Evolutionary conservation across 2,113 vertebrate species (phyloP).

Genomic region (Pontoporia blainvillei): DNA sequence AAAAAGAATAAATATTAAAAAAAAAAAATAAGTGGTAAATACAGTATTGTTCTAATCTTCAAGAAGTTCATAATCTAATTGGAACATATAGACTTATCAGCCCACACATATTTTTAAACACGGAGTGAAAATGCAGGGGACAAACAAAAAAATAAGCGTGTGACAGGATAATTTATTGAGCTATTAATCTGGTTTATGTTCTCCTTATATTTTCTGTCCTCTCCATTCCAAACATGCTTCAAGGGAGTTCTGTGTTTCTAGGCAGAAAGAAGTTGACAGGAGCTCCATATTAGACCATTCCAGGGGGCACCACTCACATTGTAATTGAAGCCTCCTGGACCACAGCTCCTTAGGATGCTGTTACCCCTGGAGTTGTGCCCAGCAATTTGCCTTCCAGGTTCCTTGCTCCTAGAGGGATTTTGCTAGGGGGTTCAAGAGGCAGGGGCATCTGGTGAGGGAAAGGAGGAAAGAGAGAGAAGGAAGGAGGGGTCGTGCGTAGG

Average conservation of each 20-base stretch:
- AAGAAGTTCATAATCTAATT: neutral
- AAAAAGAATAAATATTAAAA: too few species aligned
- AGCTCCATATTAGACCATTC: neutral
- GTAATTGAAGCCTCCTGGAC: neutral
- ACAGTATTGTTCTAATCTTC: constrained; percentile 17
- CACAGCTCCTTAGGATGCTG: neutral
- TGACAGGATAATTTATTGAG: neutral
- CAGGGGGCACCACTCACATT: neutral
- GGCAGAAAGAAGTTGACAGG: neutral
- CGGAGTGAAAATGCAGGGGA: neutral
- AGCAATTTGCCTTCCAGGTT: neutral
- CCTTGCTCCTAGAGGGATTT: constrained; percentile 11
- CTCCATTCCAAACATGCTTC: neutral
- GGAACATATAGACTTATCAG: neutral
- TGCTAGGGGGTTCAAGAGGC: neutral
- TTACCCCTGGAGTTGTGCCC: neutral
- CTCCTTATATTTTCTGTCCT: neutral
- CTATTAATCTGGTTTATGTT: constrained; percentile 1
- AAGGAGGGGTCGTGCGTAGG: neutral
- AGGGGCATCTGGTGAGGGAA: neutral
- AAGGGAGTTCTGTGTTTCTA: neutral
- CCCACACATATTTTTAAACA: neutral
- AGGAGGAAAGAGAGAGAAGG: neutral
- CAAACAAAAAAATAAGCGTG: neutral
- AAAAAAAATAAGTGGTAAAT: neutral